Evolutionary conservation across 2,888 invertebrate genomes (phyloP), one percentile per base, ranked within the genome.

Genomic region (Ptychoptera contaminata): DNA sequence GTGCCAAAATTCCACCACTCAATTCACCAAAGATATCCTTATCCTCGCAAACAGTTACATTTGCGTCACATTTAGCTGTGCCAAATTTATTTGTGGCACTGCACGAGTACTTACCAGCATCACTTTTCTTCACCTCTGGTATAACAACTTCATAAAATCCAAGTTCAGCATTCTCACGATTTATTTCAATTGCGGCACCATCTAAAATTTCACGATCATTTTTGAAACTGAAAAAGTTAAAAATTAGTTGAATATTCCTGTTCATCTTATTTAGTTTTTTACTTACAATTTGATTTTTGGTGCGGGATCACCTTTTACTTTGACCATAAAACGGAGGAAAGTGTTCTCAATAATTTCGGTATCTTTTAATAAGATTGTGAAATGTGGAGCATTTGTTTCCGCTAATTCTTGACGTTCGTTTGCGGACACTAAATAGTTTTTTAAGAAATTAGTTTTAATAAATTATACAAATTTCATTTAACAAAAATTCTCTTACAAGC

Each of bases 251-350:
- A n/a, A 15, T 32, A 7, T 30, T 29, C 2, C n/a, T 32, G 14
- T 8, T 12, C 32, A 34, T 31, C 8, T 23, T 31, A 9, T 23
- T 11, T 9, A 43, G 31, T 12, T 15, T 14, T 12, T 43, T 54
- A 77, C 84, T 78, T 69, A 92, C 94, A 96, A 94, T 64, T 79
- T 80, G 40, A 96, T 77, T 50, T 79, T 80, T 1, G 97, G 96
- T 58, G 82, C 83, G 1, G 92, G 91, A 54, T 86, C 80, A 9
- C 91, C 91, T 53, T 79, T 79, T 43, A 90, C 82, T 65, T 85
- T 85, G 47, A 91, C 76, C 80, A 91, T 82, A 61, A 90, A 91
- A 31, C 90, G 75, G 45, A 91, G 73, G 57, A 83, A 85, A 0
- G 91, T 90, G 56, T 84, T 81, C 61, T 87, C 80, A 55, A 90